phyloP scores from a whole-genome alignment of 2,888 invertebrate species.

The Tenodera sinensis region DNA sequence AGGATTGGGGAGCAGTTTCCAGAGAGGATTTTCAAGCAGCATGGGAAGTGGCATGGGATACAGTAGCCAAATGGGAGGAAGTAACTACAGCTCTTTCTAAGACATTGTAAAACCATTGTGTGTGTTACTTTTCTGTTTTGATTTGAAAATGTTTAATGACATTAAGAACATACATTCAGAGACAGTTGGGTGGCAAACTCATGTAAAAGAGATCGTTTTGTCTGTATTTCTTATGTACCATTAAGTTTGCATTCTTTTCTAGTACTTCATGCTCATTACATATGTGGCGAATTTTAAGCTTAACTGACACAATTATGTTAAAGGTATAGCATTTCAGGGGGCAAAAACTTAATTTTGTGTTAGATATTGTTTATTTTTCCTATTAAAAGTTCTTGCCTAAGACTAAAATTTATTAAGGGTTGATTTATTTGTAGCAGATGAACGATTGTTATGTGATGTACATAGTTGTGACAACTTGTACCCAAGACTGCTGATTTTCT shows the following conservation, averaged over 20 bases:
- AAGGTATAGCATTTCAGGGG: not conserved
- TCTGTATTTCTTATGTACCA: not conserved
- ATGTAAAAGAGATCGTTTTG: not conserved
- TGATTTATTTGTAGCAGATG: not conserved
- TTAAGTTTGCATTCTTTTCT: not conserved
- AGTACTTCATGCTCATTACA: not conserved
- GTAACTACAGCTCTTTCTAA: slow-evolving; percentile 28
- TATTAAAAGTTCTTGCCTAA: not conserved
- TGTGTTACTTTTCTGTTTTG: not conserved
- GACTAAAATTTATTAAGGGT: not conserved
- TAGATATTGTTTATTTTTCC: not conserved
- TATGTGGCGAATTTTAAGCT: not conserved
- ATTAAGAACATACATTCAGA: not conserved
- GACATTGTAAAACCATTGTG: not conserved
- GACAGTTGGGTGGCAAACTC: not conserved
- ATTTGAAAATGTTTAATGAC: not conserved
- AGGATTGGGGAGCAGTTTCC: slow-evolving; percentile 24
- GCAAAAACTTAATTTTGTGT: not conserved
- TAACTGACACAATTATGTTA: not conserved
- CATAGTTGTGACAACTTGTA: not conserved
- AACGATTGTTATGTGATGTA: not conserved
- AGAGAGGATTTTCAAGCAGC: slow-evolving; percentile 24
- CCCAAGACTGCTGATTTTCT: not conserved
- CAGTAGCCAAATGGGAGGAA: slow-evolving; percentile 29
- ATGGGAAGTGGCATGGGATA: slow-evolving; percentile 27